phyloP scores from a whole-genome alignment of 2,888 invertebrate species.

The Heliconius sara region DNA sequence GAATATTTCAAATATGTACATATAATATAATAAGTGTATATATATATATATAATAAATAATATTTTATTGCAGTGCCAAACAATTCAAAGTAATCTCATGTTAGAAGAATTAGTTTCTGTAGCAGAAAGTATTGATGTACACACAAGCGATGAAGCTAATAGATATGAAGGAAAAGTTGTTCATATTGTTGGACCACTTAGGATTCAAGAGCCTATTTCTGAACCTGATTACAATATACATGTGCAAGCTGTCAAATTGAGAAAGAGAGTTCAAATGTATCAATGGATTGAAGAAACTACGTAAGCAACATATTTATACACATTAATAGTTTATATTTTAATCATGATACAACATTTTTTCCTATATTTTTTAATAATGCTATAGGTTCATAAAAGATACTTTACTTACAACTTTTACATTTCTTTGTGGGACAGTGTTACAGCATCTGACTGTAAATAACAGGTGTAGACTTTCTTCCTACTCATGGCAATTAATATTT shows the following conservation, averaged over 20 bases:
- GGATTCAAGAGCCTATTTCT: slow-evolving; percentile 91
- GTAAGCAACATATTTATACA: slow-evolving; percentile 62
- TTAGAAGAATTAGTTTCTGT: slow-evolving; percentile 88
- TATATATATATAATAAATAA: neutral
- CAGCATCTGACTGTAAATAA: too few species aligned
- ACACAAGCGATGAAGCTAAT: slow-evolving; percentile 86
- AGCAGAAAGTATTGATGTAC: slow-evolving; percentile 85
- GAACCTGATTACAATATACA: slow-evolving; percentile 94
- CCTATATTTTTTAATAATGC: too few species aligned
- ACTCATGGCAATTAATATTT: neutral
- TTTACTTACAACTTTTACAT: too few species aligned
- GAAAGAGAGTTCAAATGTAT: slow-evolving; percentile 95
- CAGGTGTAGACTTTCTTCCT: too few species aligned
- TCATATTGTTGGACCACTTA: slow-evolving; percentile 89
- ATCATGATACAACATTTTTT: too few species aligned
- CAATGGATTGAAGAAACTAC: slow-evolving; percentile 94
- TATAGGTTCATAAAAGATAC: too few species aligned
- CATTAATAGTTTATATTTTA: too few species aligned
- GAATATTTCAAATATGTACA: neutral
- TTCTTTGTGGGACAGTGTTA: too few species aligned
- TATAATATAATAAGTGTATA: too few species aligned
- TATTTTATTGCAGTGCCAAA: slow-evolving; percentile 84
- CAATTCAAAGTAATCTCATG: slow-evolving; percentile 90
- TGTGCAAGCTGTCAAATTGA: slow-evolving; percentile 92
- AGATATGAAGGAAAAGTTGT: slow-evolving; percentile 90